Evolutionary conservation across 2,888 invertebrate species (phyloP), one percentile per base, ranked within the genome.

Genomic region (Drosophila colorata): DNA sequence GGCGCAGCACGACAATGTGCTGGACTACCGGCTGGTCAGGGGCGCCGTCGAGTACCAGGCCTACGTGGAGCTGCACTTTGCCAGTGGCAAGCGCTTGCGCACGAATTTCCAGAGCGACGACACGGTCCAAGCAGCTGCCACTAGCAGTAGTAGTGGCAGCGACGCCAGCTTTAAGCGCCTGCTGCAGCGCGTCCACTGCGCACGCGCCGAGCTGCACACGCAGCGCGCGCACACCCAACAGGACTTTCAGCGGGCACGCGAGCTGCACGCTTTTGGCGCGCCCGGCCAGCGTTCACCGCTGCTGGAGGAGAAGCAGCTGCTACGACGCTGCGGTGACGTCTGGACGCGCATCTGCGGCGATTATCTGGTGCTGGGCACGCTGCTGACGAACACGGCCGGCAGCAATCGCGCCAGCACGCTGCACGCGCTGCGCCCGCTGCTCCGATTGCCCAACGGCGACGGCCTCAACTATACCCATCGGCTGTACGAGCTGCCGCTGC

Each of bases 251-350:
- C 74, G 66, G 1, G 53, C 71, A 1, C 81, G 74, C 31, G 87
- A 82, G 9, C 71, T 49, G n/a, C 60, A 81, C 8, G 51, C 70
- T 0, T 90, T 90, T 46, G 92, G 91, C 0, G 56, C 63, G 23
- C 85, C 89, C 6, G 74, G 72, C 4, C 31, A 88, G 33, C 83
- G 91, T 0, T 86, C 88, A 9, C 64, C 80, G 7, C 55, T 88
- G 28, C 58, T 90, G 9, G 92, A 91, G 35, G 92, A 91, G 66
- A 90, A 91, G 44, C 88, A 87, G 65, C 69, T 90, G 37, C 51
- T 91, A n/a, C 74, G 80, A 0, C 89, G 90, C 8, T 89, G 88
- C 46, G 90, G 91, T 6, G 90, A 91, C 65, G 74, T 90, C 1
- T 91, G 91, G 91, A 72, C 83, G 18, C 85, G 91, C 8, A 55